Evolutionary conservation across 2,888 invertebrate genomes (phyloP).

Genomic region (Notocelia uddmanniana): DNA sequence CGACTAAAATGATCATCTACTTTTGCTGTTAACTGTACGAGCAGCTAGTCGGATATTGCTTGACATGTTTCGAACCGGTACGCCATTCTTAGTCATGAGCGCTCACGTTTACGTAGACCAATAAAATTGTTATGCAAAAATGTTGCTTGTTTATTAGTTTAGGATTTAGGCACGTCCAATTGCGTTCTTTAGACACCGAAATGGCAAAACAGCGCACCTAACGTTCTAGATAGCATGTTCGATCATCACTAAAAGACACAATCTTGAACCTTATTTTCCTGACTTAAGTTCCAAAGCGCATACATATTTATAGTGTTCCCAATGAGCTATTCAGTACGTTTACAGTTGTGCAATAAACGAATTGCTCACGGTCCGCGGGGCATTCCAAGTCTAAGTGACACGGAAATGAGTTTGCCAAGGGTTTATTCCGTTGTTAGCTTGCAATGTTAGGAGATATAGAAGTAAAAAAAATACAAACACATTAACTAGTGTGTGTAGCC

Average conservation of each 20-base stretch:
- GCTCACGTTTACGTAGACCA: too few species aligned
- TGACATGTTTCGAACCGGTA: too few species aligned
- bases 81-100: too few species aligned
- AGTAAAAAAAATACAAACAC: too few species aligned
- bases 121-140: too few species aligned
- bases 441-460: neutral
- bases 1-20: too few species aligned
- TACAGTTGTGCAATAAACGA: conserved; percentile 8
- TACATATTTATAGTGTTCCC: neutral
- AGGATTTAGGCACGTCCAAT: too few species aligned
- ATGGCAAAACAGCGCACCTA: neutral
- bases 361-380: conserved; percentile 2
- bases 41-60: too few species aligned
- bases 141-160: too few species aligned
- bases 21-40: too few species aligned
- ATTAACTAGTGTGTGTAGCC: too few species aligned
- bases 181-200: too few species aligned
- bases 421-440: neutral
- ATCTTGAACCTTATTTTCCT: neutral
- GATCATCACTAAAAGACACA: neutral
- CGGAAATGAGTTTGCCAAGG: neutral
- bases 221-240: neutral
- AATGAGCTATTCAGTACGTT: neutral
- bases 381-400: conserved; percentile 3
- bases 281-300: neutral